phyloP scores from a whole-genome alignment of 2,797 vertebrate genomes.

The Coranthus polyacanthus region DNA sequence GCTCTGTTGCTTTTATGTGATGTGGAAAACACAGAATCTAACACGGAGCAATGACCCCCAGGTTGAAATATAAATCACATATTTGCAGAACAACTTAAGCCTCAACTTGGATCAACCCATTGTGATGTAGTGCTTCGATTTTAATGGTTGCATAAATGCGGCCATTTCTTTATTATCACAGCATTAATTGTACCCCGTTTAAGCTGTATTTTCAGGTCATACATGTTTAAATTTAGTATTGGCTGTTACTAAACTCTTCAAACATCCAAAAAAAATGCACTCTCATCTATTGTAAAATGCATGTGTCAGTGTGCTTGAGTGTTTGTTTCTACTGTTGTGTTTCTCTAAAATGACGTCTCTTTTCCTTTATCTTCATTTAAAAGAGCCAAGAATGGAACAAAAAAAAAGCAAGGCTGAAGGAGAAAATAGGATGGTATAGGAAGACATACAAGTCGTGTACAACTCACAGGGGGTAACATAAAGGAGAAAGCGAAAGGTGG shows the following conservation, averaged over 20 bases:
- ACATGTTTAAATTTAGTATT: background rate
- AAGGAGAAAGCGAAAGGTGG: background rate
- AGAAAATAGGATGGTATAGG: background rate
- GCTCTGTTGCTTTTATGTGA: constrained; percentile 12
- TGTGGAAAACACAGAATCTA: constrained; percentile 2
- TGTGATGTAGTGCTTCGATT: constrained; percentile 16
- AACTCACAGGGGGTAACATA: constrained; percentile 27
- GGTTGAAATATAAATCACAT: constrained; percentile 19
- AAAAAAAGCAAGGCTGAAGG: constrained; percentile 3
- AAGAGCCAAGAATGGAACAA: constrained; percentile 16
- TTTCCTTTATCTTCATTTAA: constrained; percentile 31
- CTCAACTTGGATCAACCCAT: background rate
- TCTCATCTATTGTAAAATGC: constrained; percentile 16
- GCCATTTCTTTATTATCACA: background rate
- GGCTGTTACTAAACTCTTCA: too few relatives aligned
- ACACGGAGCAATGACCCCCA: constrained; percentile 6
- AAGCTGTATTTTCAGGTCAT: background rate
- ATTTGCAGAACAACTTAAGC: constrained; percentile 20
- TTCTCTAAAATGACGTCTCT: constrained; percentile 48
- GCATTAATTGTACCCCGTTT: background rate
- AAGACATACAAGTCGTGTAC: background rate
- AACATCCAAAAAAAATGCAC: background rate
- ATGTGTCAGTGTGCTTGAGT: constrained; percentile 18
- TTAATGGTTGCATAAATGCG: background rate
- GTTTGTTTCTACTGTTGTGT: constrained; percentile 33